Percentiles rank a stretch among this genome's conserved stretches.
Evolutionary conservation across 1,140 invertebrate species (phyloP).

Genomic region (Drosophila rufa): DNA sequence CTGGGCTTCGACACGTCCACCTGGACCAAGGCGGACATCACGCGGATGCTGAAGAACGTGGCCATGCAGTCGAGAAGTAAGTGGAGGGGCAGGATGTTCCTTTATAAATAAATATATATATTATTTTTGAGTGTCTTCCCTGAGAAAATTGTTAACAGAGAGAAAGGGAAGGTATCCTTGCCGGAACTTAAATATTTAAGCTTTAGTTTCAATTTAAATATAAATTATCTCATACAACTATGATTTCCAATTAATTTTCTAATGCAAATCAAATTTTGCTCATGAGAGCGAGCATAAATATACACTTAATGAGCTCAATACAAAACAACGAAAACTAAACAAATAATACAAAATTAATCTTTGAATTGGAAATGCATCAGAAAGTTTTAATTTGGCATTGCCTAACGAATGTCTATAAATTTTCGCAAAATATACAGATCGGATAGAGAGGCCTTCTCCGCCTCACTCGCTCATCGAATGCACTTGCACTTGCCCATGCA

Average conservation of each 20-base stretch:
- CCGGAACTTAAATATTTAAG: background rate
- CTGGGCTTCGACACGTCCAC: conserved; percentile 87
- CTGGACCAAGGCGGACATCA: conserved; percentile 86
- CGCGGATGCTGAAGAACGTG: conserved; percentile 88
- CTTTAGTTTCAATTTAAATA: conserved; percentile 1
- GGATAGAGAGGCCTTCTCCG: conserved; percentile 17
- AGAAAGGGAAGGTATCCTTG: background rate
- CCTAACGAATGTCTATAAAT: background rate
- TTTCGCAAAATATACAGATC: conserved; percentile 7
- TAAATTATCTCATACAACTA: background rate
- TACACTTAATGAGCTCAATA: background rate
- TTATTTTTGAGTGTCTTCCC: background rate
- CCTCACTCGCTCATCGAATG: conserved; percentile 23
- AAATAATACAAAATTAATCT: background rate
- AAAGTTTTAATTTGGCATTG: background rate
- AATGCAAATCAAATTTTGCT: too few species aligned
- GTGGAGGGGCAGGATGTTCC: conserved; percentile 80
- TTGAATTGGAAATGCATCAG: background rate
- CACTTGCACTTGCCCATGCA: conserved; percentile 22
- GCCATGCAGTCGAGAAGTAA: conserved; percentile 92
- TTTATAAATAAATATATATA: background rate
- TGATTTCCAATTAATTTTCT: background rate
- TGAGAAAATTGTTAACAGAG: too few species aligned
- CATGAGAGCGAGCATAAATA: background rate
- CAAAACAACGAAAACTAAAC: background rate